phyloP scores from a whole-genome alignment of 2,797 vertebrate species.

The Heliangelus exortis region DNA sequence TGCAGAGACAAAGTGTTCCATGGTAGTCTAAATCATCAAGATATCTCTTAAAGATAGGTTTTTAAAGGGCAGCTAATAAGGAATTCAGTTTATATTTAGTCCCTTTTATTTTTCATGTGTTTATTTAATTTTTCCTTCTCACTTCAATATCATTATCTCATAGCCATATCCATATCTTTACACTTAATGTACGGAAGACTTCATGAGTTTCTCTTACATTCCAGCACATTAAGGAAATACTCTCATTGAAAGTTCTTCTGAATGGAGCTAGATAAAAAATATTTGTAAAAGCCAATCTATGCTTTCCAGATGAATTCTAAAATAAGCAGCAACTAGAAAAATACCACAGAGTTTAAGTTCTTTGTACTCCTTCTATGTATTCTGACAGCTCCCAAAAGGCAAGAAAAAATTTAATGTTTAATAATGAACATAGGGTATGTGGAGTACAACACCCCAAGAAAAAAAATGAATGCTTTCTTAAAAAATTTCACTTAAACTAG shows the following conservation, averaged over 20 bases:
- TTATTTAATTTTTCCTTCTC: not conserved
- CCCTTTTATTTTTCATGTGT: not conserved
- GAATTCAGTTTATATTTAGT: not conserved
- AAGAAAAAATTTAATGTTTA: slow-evolving; percentile 9
- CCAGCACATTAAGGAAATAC: not conserved
- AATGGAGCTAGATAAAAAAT: not conserved
- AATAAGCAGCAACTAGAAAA: not conserved
- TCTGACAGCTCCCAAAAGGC: not conserved
- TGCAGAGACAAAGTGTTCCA: not conserved
- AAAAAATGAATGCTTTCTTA: not conserved
- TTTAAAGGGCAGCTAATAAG: not conserved
- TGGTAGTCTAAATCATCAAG: not conserved
- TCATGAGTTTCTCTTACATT: not conserved
- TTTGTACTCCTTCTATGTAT: not conserved
- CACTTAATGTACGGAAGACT: not conserved
- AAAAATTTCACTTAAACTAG: not conserved
- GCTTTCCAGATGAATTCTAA: not conserved
- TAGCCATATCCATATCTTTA: too few relatives aligned
- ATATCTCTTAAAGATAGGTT: not conserved
- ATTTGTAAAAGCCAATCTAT: not conserved
- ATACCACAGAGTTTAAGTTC: not conserved
- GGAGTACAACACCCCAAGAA: not conserved
- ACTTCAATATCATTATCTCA: not conserved
- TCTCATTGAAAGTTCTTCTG: not conserved
- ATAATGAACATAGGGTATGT: not conserved